These are phyloP conservation scores for Pentalonia nigronervosa DNA, from an alignment of 1,140 invertebrate genomes.

Conservation along the genomic window DNA sequence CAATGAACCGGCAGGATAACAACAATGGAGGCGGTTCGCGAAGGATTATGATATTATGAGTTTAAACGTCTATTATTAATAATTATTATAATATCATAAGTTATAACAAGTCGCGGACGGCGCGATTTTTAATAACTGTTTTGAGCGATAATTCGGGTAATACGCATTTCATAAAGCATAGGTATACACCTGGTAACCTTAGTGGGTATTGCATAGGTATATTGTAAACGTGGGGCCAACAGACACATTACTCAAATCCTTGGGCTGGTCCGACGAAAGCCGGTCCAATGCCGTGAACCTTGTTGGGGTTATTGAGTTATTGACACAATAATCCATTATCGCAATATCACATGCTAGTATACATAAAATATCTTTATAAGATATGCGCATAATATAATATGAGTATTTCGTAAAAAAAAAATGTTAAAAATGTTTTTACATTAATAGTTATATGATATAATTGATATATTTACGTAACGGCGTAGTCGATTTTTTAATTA, in stretches of 20 bases:
- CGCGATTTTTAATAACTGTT: not conserved
- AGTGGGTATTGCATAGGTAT: not conserved
- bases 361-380: not conserved
- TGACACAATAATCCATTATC: not conserved
- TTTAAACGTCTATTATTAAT: not conserved
- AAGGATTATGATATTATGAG: not conserved
- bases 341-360: not conserved
- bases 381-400: not conserved
- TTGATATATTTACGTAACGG: not conserved
- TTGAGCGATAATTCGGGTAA: not conserved
- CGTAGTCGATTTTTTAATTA: not conserved
- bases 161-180: not conserved
- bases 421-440: not conserved
- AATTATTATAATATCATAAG: not conserved
- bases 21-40: not conserved
- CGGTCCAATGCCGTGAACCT: not conserved
- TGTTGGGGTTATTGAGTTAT: not conserved
- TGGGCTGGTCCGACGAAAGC: not conserved
- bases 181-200: not conserved
- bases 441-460: not conserved
- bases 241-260: not conserved
- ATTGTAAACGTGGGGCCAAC: not conserved
- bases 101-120: not conserved
- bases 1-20: not conserved
- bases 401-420: not conserved